phyloP scores from a whole-genome alignment of 2,888 invertebrate genomes.

The Drosophila antonietae region DNA sequence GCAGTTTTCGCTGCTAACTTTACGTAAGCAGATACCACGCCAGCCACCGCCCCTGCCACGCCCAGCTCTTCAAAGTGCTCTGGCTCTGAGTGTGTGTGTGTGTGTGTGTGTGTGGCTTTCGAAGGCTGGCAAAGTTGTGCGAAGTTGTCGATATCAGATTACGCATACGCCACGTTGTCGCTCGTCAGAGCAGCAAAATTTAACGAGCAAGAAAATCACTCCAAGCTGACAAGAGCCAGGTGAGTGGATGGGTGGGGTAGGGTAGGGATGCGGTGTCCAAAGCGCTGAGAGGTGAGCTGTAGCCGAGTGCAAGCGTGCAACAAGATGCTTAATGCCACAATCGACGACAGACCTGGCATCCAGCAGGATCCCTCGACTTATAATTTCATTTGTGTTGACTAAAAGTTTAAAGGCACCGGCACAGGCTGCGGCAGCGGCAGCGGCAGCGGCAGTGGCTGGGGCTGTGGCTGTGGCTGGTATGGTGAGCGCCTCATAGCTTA shows the following conservation, averaged over 20 bases:
- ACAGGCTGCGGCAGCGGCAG: background rate
- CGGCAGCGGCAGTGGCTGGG: background rate
- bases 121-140: slow-evolving; percentile 30
- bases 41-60: slow-evolving; percentile 1
- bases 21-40: slow-evolving; percentile 22
- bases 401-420: slow-evolving; percentile 50
- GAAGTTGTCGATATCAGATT: slow-evolving; percentile 67
- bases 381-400: slow-evolving; percentile 70
- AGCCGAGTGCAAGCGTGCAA: slow-evolving; percentile 24
- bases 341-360: slow-evolving; percentile 23
- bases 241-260: background rate
- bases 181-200: slow-evolving; percentile 58
- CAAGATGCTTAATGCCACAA: slow-evolving; percentile 37
- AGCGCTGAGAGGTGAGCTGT: background rate
- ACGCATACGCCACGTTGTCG: slow-evolving; percentile 71
- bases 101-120: slow-evolving; percentile 24
- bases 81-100: slow-evolving; percentile 7
- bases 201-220: slow-evolving; percentile 76
- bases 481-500: slow-evolving; percentile 33
- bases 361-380: slow-evolving; percentile 54
- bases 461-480: background rate
- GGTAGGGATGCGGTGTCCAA: background rate
- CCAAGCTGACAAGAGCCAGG: slow-evolving; percentile 3
- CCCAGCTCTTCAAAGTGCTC: slow-evolving; percentile 4
- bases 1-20: slow-evolving; percentile 15